Evolutionary conservation across 2,113 vertebrate genomes (phyloP).

Genomic region (Hassar affinis): DNA sequence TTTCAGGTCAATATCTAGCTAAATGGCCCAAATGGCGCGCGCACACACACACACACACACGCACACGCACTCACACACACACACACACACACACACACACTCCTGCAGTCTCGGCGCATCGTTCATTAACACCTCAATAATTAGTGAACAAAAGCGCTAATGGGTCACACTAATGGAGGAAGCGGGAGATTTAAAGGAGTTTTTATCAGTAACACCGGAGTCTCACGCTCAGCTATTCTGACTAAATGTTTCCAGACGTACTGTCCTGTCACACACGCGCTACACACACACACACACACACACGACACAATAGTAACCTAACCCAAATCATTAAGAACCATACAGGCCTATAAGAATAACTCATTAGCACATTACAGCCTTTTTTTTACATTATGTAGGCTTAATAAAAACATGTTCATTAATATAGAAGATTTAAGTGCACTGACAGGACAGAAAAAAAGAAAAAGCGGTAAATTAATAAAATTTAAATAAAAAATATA

Average conservation of each 20-base stretch:
- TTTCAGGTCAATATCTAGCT: too few species aligned
- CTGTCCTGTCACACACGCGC: not conserved
- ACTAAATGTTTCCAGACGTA: not conserved
- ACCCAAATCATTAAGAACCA: not conserved
- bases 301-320: too few species aligned
- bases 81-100: slow-evolving; percentile 30
- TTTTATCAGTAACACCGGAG: not conserved
- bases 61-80: not conserved
- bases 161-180: slow-evolving; percentile 71
- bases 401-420: not conserved
- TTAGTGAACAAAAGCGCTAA: slow-evolving; percentile 71
- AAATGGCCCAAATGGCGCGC: too few species aligned
- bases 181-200: slow-evolving; percentile 54
- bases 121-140: slow-evolving; percentile 76
- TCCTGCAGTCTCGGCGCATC: slow-evolving; percentile 43
- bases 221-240: not conserved
- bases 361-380: not conserved
- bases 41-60: too few species aligned
- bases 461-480: too few species aligned
- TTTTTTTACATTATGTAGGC: not conserved
- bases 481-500: not conserved
- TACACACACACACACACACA: not conserved
- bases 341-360: not conserved
- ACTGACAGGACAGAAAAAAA: too few species aligned
- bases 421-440: not conserved